Evolutionary conservation across 2,888 invertebrate species (phyloP), one percentile per base, ranked within the genome.

Genomic region (Xiphydria camelus): DNA sequence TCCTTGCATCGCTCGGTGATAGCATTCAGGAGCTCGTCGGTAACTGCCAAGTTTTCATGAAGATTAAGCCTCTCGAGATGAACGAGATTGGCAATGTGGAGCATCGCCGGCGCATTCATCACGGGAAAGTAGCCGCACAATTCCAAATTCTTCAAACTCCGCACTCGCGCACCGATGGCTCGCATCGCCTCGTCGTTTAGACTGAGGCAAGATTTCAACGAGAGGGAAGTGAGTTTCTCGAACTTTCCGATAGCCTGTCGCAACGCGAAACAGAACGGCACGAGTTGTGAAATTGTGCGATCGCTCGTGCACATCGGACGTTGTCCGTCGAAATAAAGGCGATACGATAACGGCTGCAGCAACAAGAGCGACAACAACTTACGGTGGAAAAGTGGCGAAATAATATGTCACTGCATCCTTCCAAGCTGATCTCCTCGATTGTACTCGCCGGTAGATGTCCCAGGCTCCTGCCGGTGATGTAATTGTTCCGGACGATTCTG

Each of bases 1-100:
- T 57, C 49, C 35, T 59, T 62, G 38, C 72, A 72, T 19, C 53
- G 57, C 3, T 49, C 43, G 26, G 79, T 78, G 4, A 86, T 62
- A 34, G 72, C 75, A 54, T 77, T 76, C 47, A 85, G 45, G 15
- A 83, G 78, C 1, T 75, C 68, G 57, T 85, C 80, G 0, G 77
- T 79, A 14, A 85, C 78, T 41, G 76, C 73, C 4, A 73, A 63
- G 48, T 81, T 82, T 39, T 72, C 68, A 53, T 75, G 76, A 31
- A 83, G 51, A 53, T 79, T 77, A 33, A 83, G 56, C 1, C 57
- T 58, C 58, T 77, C 78, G 48, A 83, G 64, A 53, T 80, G 77
- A 0, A 70, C 70, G 9, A 83, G 64, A 0, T 65, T 69, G 0
- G 75, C 63, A 4, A 83, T 50, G 0, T 77, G 61, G 12, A 77